These are phyloP conservation scores for Datnioides undecimradiatus DNA, from an alignment of 2,113 vertebrate genomes.

Conservation along the genomic window DNA sequence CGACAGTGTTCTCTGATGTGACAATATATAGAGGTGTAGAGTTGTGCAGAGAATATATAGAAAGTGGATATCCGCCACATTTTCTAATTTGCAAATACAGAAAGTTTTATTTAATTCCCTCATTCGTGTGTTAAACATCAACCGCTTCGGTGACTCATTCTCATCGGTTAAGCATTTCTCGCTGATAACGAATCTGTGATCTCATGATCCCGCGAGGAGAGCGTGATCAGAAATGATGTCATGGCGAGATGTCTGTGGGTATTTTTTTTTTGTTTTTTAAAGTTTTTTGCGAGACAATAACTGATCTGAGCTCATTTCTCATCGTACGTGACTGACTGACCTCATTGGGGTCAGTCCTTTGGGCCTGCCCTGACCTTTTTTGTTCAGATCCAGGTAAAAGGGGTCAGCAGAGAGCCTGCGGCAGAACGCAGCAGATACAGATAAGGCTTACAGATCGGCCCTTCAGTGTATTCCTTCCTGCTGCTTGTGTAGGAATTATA, in stretches of 20 bases:
- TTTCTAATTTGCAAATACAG: not conserved
- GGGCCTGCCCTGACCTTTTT: not conserved
- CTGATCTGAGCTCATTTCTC: not conserved
- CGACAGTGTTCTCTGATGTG: not conserved
- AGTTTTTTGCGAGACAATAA: not conserved
- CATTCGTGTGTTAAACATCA: not conserved
- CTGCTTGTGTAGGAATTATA: not conserved
- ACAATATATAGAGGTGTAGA: too few relatives aligned
- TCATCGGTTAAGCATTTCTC: not conserved
- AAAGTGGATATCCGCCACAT: not conserved
- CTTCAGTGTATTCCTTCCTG: not conserved
- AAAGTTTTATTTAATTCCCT: not conserved
- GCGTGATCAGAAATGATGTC: not conserved
- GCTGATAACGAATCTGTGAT: not conserved
- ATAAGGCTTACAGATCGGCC: not conserved
- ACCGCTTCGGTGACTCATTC: not conserved
- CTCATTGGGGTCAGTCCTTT: not conserved
- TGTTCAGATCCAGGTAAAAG: not conserved
- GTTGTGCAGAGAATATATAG: not conserved
- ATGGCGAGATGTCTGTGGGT: not conserved
- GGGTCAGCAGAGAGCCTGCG: not conserved
- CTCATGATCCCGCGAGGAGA: conserved; percentile 3
- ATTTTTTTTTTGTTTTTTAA: too few relatives aligned
- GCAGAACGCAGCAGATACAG: not conserved
- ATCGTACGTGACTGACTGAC: not conserved